Percentiles rank a stretch among this genome's conserved stretches.
Conservation (phyloP, 2,888 invertebrate genomes). For the Plebejus argus region DNA sequence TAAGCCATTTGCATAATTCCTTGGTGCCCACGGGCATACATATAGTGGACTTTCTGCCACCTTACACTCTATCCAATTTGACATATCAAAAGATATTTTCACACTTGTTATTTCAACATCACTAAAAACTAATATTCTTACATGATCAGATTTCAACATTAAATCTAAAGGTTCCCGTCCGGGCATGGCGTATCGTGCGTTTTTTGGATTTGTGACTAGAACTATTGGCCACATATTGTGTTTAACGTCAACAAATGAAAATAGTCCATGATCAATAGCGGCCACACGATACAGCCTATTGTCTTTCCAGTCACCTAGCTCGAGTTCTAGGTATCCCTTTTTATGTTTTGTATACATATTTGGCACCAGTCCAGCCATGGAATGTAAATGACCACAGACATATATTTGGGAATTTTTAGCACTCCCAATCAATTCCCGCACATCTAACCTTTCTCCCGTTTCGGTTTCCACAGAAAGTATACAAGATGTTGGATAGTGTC, state of each 20-base stretch:
- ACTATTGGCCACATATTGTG: conserved; percentile 90
- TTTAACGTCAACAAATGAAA: conserved; percentile 90
- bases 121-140: conserved; percentile 91
- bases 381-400: conserved; percentile 95
- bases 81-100: conserved; percentile 84
- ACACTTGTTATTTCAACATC: conserved; percentile 83
- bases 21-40: conserved; percentile 87
- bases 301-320: conserved; percentile 96
- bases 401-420: conserved; percentile 85
- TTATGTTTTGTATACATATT: conserved; percentile 93
- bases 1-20: conserved; percentile 82
- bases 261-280: conserved; percentile 93
- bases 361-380: conserved; percentile 88
- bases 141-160: conserved; percentile 86
- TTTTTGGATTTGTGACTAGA: conserved; percentile 95
- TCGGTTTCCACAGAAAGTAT: conserved; percentile 83
- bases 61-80: conserved; percentile 83
- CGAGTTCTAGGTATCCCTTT: conserved; percentile 91
- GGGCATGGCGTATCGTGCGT: conserved; percentile 87
- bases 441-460: conserved; percentile 64
- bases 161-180: conserved; percentile 86
- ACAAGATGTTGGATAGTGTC: conserved; percentile 95
- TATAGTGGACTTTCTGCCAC: conserved; percentile 86
- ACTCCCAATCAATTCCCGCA: conserved; percentile 82
- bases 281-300: conserved; percentile 91